These are phyloP conservation scores for Drosophila yakuba DNA, from an alignment of 1,140 invertebrate species.

Conservation along the genomic window DNA sequence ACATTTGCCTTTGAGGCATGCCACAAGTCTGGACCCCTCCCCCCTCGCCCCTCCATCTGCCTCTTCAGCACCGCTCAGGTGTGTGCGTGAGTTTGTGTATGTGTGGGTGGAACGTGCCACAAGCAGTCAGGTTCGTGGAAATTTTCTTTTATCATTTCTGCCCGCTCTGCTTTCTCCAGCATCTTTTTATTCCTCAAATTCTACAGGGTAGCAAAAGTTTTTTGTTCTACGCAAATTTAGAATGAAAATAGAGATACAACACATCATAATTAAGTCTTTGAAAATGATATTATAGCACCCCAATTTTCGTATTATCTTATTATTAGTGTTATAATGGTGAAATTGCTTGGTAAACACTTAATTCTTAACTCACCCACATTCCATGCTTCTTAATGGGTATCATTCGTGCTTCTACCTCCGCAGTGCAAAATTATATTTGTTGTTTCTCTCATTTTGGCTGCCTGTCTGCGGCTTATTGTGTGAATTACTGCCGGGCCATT, in stretches of 20 bases:
- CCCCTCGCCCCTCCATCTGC: not conserved
- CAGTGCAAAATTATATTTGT: conserved; percentile 13
- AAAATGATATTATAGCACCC: too few relatives aligned
- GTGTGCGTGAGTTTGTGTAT: conserved; percentile 9
- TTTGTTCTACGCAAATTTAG: not conserved
- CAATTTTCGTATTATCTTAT: too few relatives aligned
- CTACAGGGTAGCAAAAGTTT: conserved; percentile 6
- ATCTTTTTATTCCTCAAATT: conserved; percentile 16
- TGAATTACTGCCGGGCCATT: conserved; percentile 66
- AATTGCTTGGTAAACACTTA: too few relatives aligned
- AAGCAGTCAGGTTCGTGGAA: conserved; percentile 31
- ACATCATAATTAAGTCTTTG: too few relatives aligned
- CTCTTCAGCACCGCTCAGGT: conserved; percentile 11
- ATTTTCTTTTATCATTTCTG: conserved; percentile 35
- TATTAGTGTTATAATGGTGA: too few relatives aligned
- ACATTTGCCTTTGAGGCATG: conserved; percentile 68
- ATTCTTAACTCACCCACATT: not conserved
- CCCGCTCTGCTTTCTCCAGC: conserved; percentile 4
- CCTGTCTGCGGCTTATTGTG: conserved; percentile 77
- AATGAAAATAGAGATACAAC: not conserved
- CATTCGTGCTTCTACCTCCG: conserved; percentile 1
- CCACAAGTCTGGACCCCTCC: conserved; percentile 59
- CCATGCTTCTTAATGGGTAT: conserved; percentile 8
- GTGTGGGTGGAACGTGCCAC: conserved; percentile 43
- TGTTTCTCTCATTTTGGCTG: conserved; percentile 29